Percentiles rank a stretch among this genome's conserved stretches.
phyloP scores from a whole-genome alignment of 2,113 vertebrate species.

The Neoarius graeffei region DNA sequence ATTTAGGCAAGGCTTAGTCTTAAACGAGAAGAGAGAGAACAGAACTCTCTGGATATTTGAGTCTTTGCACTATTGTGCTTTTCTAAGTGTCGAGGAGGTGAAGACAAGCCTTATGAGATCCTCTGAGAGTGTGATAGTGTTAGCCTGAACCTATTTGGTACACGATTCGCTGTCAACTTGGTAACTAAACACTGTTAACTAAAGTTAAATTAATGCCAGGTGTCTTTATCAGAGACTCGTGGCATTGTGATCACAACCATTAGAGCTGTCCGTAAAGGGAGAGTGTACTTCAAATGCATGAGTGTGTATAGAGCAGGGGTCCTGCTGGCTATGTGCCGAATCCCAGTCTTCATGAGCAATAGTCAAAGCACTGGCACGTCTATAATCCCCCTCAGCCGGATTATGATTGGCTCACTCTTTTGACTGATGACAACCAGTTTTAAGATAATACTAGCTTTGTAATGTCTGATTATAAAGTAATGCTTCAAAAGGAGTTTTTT shows the following conservation, averaged over 20 bases:
- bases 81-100: slow-evolving; percentile 14
- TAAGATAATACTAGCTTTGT: slow-evolving; percentile 21
- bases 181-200: background rate
- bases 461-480: slow-evolving; percentile 8
- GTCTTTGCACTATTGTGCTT: slow-evolving; percentile 32
- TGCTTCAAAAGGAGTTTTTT: background rate
- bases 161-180: slow-evolving; percentile 7
- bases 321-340: slow-evolving; percentile 27
- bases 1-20: slow-evolving; percentile 22
- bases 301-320: slow-evolving; percentile 14
- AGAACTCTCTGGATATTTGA: slow-evolving; percentile 12
- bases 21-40: slow-evolving; percentile 9
- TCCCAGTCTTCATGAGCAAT: slow-evolving; percentile 21
- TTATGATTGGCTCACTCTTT: slow-evolving; percentile 4
- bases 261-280: background rate
- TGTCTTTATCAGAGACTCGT: slow-evolving; percentile 12
- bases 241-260: slow-evolving; percentile 24
- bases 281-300: slow-evolving; percentile 3
- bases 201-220: slow-evolving; percentile 29
- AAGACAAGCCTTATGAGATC: slow-evolving; percentile 17
- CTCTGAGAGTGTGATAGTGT: slow-evolving; percentile 21
- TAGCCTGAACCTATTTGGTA: slow-evolving; percentile 15
- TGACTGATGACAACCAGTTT: slow-evolving; percentile 31
- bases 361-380: slow-evolving; percentile 19
- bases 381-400: slow-evolving; percentile 35